A percentile compares a stretch with the other conserved stretches of the same genome.
Conservation (phyloP, 2,888 invertebrate species). For the Xanthia icteritia region DNA sequence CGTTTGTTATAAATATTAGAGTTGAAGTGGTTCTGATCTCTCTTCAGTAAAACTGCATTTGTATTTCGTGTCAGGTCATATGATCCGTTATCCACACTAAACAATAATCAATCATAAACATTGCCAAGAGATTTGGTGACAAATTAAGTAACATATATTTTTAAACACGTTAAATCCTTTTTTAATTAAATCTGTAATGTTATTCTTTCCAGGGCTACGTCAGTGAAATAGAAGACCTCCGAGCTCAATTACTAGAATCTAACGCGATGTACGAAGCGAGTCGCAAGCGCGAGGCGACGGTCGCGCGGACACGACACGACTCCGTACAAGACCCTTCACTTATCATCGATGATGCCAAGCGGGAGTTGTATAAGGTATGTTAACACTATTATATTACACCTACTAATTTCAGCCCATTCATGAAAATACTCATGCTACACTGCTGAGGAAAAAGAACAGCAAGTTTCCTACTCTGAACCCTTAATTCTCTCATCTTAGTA, state of each 20-base stretch:
- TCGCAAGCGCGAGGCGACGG: slow-evolving; percentile 80
- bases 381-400: not conserved
- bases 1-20: no score
- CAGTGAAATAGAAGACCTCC: slow-evolving; percentile 97
- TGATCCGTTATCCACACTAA: no score
- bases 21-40: no score
- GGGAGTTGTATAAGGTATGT: slow-evolving; percentile 92
- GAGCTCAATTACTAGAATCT: slow-evolving; percentile 96
- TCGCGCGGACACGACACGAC: slow-evolving; percentile 80
- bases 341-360: slow-evolving; percentile 94
- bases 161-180: no score
- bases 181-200: no score
- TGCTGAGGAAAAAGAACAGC: not conserved
- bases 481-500: not conserved
- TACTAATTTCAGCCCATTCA: not conserved
- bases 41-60: no score
- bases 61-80: no score
- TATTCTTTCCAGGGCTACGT: slow-evolving; percentile 93
- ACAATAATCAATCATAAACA: no score
- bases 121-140: no score
- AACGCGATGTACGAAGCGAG: slow-evolving; percentile 88
- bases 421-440: not conserved
- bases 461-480: not conserved
- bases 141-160: no score
- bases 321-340: slow-evolving; percentile 82